These are phyloP conservation scores for Lycocerus yunnanus DNA, from an alignment of 2,888 invertebrate genomes.

Conservation along the genomic window DNA sequence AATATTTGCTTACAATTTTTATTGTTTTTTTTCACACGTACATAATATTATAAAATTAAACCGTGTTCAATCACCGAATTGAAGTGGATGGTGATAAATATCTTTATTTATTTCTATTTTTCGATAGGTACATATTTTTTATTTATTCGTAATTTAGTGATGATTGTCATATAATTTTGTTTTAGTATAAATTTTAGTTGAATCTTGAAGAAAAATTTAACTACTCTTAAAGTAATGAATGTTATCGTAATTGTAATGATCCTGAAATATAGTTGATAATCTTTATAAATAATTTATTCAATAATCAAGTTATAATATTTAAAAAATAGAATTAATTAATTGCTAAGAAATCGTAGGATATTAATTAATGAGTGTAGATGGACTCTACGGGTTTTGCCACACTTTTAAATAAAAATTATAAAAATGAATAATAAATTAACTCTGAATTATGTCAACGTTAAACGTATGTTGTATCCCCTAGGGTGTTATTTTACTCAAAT, in stretches of 20 bases:
- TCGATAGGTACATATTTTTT: too few species aligned
- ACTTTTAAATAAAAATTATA: too few species aligned
- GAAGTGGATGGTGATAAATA: too few species aligned
- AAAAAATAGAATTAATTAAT: neutral
- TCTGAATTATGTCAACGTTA: too few species aligned
- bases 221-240: neutral
- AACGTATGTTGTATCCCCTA: too few species aligned
- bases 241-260: neutral
- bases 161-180: too few species aligned
- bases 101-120: too few species aligned
- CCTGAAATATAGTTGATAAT: neutral
- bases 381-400: too few species aligned
- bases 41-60: too few species aligned
- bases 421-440: too few species aligned
- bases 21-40: neutral
- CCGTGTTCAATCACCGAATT: neutral
- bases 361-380: neutral
- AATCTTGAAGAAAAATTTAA: neutral
- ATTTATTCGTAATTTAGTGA: too few species aligned
- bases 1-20: neutral
- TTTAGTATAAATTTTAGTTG: neutral
- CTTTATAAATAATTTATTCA: neutral
- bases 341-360: neutral
- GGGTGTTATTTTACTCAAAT: too few species aligned
- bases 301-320: neutral